Evolutionary conservation across 2,113 vertebrate genomes (phyloP), one percentile per base, ranked within the genome.

Genomic region (Pardalotus punctatus): DNA sequence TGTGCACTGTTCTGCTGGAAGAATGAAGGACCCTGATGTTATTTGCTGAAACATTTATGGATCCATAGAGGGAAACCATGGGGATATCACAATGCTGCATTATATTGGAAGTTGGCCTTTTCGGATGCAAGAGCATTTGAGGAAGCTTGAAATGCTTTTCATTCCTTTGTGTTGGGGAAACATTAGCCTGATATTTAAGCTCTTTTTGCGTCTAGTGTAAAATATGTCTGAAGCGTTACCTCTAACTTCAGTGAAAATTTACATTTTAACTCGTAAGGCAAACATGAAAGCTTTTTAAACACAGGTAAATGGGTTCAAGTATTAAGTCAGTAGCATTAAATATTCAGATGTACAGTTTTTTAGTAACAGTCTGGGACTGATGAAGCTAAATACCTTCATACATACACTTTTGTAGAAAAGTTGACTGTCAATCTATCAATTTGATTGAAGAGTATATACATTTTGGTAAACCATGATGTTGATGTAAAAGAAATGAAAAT

Each of bases 1-100:
- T 99, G n/a, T 98, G 98, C 92, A 99, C 99, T 14, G 98, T 99
- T 65, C 76, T 99, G 17, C 98, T 99, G 31, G 98, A 99, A 77
- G 98, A 98, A 77, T 98, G 96, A 98, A 94, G 84, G 77, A 86
- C 27, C 43, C 64, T 81, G 66, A 40, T 53, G 31, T 79, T 67
- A 89, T 96, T 81, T 77, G 57, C 64, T 86, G 93, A 94, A 90
- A 93, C 60, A 35, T 48, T 91, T 77, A 86, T 88, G 86, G 93
- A 94, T 88, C 88, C 81, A 84, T 57, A 93, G 74, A 90, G 81
- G 73, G 72, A 88, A 95, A 62, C 91, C 74, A 90, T 79, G 94
- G 94, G 74, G 93, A 93, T 76, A 93, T 90, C 70, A 90, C 64
- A 90, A 88, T 90, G 90, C 94, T 96, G 79, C 92, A 81, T 95